phyloP scores from a whole-genome alignment of 2,888 invertebrate genomes.

The Chalcis sispes region DNA sequence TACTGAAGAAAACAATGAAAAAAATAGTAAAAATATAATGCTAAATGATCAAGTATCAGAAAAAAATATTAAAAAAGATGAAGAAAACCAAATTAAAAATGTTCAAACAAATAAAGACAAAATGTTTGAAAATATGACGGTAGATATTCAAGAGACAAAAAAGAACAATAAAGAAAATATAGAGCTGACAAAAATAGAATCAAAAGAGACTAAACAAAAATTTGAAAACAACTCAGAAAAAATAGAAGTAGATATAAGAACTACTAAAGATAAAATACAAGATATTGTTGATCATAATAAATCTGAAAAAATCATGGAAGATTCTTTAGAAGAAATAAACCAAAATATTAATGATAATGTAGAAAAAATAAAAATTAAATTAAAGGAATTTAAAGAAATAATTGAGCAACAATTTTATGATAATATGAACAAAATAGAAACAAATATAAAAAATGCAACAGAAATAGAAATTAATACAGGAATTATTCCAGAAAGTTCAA shows the following conservation, averaged over 20 bases:
- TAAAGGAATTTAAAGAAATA: not conserved
- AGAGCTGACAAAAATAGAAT: not conserved
- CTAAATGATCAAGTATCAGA: not conserved
- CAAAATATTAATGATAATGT: slow-evolving; percentile 4
- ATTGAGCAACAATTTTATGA: too few species aligned
- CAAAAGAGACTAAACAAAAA: too few species aligned
- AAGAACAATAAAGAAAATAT: not conserved
- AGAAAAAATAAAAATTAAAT: not conserved
- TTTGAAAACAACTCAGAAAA: not conserved
- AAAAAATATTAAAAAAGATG: not conserved
- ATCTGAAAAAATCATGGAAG: not conserved
- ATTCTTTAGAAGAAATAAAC: not conserved
- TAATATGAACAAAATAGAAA: too few species aligned
- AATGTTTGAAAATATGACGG: not conserved
- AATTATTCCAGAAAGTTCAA: too few species aligned
- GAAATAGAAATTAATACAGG: too few species aligned
- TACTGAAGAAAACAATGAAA: too few species aligned
- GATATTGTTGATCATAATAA: slow-evolving; percentile 2
- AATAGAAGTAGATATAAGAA: not conserved
- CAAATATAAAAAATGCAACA: too few species aligned
- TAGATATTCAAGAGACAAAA: slow-evolving; percentile 1
- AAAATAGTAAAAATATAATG: not conserved
- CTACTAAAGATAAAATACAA: not conserved
- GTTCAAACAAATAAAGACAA: slow-evolving; percentile 15
- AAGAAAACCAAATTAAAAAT: slow-evolving; percentile 5